Evolutionary conservation across 2,888 invertebrate species (phyloP).

Genomic region (Balanococcus diminutus): DNA sequence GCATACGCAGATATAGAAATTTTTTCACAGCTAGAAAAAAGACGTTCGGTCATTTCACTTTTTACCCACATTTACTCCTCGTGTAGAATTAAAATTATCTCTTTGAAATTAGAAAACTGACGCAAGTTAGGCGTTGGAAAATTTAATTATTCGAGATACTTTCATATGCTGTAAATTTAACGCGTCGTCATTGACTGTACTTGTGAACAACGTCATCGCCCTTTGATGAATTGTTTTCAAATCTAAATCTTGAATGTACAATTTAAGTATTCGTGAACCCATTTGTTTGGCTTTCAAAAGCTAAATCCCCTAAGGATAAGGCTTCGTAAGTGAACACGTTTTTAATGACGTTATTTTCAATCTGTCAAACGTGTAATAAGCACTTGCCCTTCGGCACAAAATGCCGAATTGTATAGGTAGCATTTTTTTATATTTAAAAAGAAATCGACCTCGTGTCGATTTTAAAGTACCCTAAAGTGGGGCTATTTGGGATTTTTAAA

Average conservation of each 20-base stretch:
- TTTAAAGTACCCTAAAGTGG: no score
- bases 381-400: neutral
- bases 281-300: slow-evolving; percentile 1
- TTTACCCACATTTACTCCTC: neutral
- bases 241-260: neutral
- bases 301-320: neutral
- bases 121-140: no score
- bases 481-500: no score
- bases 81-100: neutral
- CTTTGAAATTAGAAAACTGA: neutral
- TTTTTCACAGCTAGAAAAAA: neutral
- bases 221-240: neutral
- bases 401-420: neutral
- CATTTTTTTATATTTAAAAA: no score
- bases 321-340: neutral
- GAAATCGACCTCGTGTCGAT: no score
- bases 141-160: neutral
- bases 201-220: neutral
- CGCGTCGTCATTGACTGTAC: neutral
- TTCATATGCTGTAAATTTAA: neutral
- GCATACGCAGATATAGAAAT: no score
- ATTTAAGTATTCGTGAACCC: neutral
- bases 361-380: neutral
- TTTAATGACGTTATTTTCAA: slow-evolving; percentile 21
- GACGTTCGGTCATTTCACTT: neutral